phyloP scores from a whole-genome alignment of 2,888 invertebrate genomes.

The Scaptomyza flava region DNA sequence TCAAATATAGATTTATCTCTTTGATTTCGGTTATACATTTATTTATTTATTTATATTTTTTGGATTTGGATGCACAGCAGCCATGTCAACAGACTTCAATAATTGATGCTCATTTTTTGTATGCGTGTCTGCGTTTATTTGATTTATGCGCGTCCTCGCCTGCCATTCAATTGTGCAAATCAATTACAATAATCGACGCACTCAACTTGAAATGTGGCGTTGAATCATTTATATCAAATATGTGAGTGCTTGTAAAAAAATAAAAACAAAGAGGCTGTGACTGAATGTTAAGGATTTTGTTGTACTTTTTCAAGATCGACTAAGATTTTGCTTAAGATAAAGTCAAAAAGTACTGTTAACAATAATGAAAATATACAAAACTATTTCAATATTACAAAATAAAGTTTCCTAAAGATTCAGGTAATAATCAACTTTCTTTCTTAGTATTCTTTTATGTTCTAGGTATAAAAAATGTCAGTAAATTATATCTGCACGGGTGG shows the following conservation, averaged over 20 bases:
- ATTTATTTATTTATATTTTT: neutral
- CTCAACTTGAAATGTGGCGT: slow-evolving; percentile 63
- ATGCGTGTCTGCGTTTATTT: slow-evolving; percentile 37
- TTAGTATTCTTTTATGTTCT: too few relatives aligned
- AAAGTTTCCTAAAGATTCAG: too few relatives aligned
- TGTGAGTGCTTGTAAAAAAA: neutral
- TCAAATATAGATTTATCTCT: neutral
- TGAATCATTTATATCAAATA: slow-evolving; percentile 42
- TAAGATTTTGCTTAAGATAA: too few relatives aligned
- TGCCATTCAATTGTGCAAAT: slow-evolving; percentile 75
- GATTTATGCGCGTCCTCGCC: slow-evolving; percentile 75
- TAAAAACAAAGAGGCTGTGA: neutral
- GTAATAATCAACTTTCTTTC: too few relatives aligned
- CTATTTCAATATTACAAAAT: too few relatives aligned
- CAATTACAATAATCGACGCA: slow-evolving; percentile 76
- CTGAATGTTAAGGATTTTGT: neutral
- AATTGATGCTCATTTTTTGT: slow-evolving; percentile 66
- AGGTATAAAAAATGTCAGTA: too few relatives aligned
- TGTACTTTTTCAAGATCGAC: too few relatives aligned
- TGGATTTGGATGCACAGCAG: slow-evolving; percentile 30
- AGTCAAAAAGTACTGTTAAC: too few relatives aligned
- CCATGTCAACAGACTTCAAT: slow-evolving; percentile 46
- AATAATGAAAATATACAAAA: too few relatives aligned
- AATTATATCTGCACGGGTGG: too few relatives aligned
- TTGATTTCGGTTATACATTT: slow-evolving; percentile 7